Base-by-base conservation (phyloP, 2,113 vertebrate species). In the Myrmophylax atrothorax region DNA sequence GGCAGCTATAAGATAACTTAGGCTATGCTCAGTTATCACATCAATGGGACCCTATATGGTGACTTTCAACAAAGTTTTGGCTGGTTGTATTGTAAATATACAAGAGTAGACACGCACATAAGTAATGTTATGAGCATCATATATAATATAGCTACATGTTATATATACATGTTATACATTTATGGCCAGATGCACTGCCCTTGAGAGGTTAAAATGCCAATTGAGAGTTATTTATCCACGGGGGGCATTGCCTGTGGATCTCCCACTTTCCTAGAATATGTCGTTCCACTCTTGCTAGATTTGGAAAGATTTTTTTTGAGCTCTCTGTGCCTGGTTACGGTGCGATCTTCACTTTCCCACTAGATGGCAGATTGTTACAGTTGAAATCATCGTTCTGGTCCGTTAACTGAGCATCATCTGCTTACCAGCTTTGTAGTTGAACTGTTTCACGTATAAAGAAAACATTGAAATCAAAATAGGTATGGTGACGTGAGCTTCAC, bases 341-440 rank as follows among this genome's bases (percentile, higher is more conserved):
- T 33, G 66, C 8, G 6, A 55, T 77, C 89, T 96, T 63, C 72
- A 15, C 6, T 79, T 89, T 92, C 23, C 96, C 96, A 72, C 89
- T 91, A 97, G 97, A 60, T 96, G 97, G 94, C 96, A 96, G 89
- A 80, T 84, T 58, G 56, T 62, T 44, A 74, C 25, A 93, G 63
- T 38, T 31, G 42, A 90, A 95, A 68, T 89, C 25, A 40, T 59
- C 5, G 0, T 50, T 49, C 55, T 19, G 16, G 11, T 18, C 31
- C 1, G 0, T 55, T 70, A 63, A 75, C 7, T 49, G 80, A 82
- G 37, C 53, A 18, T 47, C 38, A 3, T 52, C 55, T 40, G 13
- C 9, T 74, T 63, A 29, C 38, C 92, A 37, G 47, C 22, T 80
- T 86, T 64, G 33, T 37, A 73, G 56, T 17, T 74, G 52, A 84